Evolutionary conservation across 2,888 invertebrate species (phyloP).

Genomic region (Plagiodera versicolora): DNA sequence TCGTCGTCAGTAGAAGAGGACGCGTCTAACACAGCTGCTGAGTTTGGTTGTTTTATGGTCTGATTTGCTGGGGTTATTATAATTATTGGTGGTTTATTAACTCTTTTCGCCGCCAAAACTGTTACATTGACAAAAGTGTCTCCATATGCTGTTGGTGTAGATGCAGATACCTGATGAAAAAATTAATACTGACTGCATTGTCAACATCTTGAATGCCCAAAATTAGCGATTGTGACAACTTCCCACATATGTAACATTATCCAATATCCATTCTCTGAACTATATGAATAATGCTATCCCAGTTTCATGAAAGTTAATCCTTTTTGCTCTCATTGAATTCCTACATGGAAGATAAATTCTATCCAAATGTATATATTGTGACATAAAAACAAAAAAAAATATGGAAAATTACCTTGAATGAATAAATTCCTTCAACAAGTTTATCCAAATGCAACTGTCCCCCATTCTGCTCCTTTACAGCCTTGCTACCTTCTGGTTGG

Average conservation of each 20-base stretch:
- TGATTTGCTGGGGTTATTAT: conserved; percentile 84
- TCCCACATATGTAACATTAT: no score
- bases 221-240: no score
- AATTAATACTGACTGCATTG: not conserved
- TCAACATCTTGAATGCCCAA: no score
- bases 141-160: conserved; percentile 75
- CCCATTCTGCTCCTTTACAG: conserved; percentile 81
- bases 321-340: no score
- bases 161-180: conserved; percentile 63
- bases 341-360: no score
- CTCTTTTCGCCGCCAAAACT: conserved; percentile 80
- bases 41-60: conserved; percentile 86
- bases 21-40: conserved; percentile 87
- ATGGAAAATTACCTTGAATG: conserved; percentile 67
- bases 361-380: no score
- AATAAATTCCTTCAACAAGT: conserved; percentile 84
- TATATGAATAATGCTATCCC: no score
- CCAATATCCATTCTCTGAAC: no score
- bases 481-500: conserved; percentile 74
- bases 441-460: conserved; percentile 81
- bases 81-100: conserved; percentile 82
- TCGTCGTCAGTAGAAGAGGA: conserved; percentile 71
- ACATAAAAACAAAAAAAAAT: no score
- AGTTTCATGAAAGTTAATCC: no score
- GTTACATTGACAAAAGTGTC: conserved; percentile 88